phyloP scores from a whole-genome alignment of 2,113 vertebrate genomes.

The Alethe diademata region DNA sequence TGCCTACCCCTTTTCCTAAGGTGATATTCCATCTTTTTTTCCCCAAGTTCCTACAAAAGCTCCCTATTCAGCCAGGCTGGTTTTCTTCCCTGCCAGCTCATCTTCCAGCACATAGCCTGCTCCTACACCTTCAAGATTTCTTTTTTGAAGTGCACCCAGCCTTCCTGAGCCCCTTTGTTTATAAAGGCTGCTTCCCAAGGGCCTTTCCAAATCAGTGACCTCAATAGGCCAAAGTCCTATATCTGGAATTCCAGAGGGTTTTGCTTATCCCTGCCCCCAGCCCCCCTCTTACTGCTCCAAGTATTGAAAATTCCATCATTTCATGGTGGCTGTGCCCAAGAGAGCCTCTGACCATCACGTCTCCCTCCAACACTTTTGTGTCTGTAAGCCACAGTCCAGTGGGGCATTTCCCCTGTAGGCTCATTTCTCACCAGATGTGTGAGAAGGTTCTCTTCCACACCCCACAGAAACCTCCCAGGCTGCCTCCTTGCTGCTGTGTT shows the following conservation, averaged over 20 bases:
- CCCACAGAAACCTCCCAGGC: not conserved
- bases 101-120: not conserved
- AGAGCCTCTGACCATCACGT: not conserved
- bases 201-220: not conserved
- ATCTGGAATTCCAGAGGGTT: not conserved
- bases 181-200: not conserved
- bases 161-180: not conserved
- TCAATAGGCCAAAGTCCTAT: not conserved
- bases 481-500: not conserved
- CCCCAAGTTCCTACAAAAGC: not conserved
- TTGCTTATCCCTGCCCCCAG: accelerated
- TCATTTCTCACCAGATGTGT: not conserved
- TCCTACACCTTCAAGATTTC: accelerated
- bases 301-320: not conserved
- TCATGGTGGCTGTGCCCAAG: not conserved
- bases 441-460: not conserved
- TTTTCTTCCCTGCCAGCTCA: not conserved
- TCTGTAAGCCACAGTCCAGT: not conserved
- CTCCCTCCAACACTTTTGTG: not conserved
- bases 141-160: not conserved
- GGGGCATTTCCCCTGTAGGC: not conserved
- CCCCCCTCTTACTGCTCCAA: accelerated
- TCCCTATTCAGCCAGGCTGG: not conserved
- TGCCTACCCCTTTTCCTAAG: not conserved
- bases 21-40: not conserved